Percentiles rank a stretch among this genome's conserved stretches.
These are phyloP conservation scores for Cossypha heuglini DNA, from an alignment of 2,797 vertebrate genomes.

Conservation along the genomic window DNA sequence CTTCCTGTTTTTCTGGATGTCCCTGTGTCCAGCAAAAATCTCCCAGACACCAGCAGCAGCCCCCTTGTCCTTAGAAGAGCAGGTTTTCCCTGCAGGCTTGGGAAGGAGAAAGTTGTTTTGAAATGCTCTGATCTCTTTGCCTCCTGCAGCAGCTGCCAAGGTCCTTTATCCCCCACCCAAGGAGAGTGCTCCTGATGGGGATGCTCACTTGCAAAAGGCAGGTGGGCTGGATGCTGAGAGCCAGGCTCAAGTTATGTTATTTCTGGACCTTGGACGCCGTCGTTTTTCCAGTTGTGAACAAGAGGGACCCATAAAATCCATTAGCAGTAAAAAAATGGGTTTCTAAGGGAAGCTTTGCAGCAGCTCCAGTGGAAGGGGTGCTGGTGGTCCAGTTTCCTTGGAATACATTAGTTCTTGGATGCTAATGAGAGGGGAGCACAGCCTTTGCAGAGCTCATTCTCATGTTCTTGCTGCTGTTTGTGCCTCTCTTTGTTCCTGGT, in stretches of 20 bases:
- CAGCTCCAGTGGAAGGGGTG: background rate
- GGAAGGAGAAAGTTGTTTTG: background rate
- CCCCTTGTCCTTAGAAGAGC: background rate
- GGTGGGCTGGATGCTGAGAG: conserved; percentile 46
- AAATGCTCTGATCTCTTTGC: background rate
- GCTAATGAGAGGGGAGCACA: background rate
- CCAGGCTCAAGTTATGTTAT: conserved; percentile 55
- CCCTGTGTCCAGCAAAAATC: background rate
- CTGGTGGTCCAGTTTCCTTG: background rate
- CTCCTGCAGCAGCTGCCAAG: background rate
- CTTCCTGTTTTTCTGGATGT: background rate
- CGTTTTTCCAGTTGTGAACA: conserved; percentile 63
- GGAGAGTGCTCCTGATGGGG: background rate
- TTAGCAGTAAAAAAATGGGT: conserved; percentile 29
- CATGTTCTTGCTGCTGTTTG: background rate
- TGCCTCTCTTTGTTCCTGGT: background rate
- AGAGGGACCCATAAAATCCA: conserved; percentile 63
- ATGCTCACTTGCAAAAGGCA: conserved; percentile 46
- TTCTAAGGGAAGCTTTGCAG: conserved; percentile 9
- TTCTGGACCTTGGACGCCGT: conserved; percentile 56
- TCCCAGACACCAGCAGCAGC: background rate
- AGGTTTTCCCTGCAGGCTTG: background rate
- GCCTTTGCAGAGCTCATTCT: background rate
- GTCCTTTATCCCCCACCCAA: background rate
- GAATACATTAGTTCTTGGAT: background rate